These are phyloP conservation scores for Lathronympha strigana DNA, from an alignment of 2,888 invertebrate genomes.

Conservation along the genomic window DNA sequence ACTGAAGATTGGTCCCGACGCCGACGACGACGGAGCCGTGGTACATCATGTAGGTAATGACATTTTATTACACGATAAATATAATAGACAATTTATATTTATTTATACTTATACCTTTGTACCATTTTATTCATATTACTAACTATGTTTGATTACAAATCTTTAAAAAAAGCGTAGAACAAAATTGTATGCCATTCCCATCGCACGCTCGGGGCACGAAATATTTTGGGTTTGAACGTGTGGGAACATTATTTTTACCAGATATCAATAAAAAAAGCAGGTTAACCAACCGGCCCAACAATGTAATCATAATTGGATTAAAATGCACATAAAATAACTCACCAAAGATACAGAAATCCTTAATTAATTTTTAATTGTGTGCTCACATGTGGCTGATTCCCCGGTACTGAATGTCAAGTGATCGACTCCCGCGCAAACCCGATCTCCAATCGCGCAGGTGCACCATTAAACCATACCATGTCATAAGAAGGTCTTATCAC, in stretches of 20 bases:
- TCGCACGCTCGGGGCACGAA: not conserved
- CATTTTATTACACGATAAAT: too few relatives aligned
- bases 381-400: slow-evolving; percentile 65
- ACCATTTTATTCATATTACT: too few relatives aligned
- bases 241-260: not conserved
- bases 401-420: slow-evolving; percentile 58
- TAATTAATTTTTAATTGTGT: slow-evolving; percentile 73
- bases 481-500: not conserved
- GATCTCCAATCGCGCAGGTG: slow-evolving; percentile 72
- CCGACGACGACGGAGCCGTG: too few relatives aligned
- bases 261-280: not conserved
- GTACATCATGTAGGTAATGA: too few relatives aligned
- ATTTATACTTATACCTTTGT: too few relatives aligned
- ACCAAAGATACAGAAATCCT: slow-evolving; percentile 27
- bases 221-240: not conserved
- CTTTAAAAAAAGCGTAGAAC: too few relatives aligned
- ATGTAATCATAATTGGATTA: not conserved
- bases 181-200: too few relatives aligned
- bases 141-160: not conserved
- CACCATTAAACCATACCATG: slow-evolving; percentile 65
- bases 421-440: slow-evolving; percentile 62
- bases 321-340: slow-evolving; percentile 1
- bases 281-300: not conserved
- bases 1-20: too few relatives aligned
- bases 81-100: too few relatives aligned